phyloP scores from a whole-genome alignment of 2,797 vertebrate species.

The Sebastes itinus region DNA sequence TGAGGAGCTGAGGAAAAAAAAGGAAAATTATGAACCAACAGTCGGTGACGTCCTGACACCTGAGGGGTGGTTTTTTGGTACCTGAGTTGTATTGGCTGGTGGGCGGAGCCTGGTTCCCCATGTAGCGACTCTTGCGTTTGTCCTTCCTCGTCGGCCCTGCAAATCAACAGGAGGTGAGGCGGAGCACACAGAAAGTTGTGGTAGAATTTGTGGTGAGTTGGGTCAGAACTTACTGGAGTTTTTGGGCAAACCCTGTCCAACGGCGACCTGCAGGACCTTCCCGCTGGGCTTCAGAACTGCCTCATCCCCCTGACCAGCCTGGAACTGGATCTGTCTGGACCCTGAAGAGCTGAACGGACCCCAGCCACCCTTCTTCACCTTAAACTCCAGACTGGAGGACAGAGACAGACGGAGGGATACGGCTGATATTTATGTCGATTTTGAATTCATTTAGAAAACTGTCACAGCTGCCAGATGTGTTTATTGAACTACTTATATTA shows the following conservation, averaged over 20 bases:
- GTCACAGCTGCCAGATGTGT: too few relatives aligned
- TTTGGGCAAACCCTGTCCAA: conserved; percentile 84
- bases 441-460: neutral
- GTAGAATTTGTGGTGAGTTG: rapidly evolving
- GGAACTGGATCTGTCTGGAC: conserved; percentile 87
- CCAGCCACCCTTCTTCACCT: conserved; percentile 90
- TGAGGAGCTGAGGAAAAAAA: conserved; percentile 1
- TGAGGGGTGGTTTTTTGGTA: conserved; percentile 6
- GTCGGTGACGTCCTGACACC: rapidly evolving
- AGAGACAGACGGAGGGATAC: neutral
- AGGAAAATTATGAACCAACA: neutral
- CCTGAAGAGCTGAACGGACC: conserved; percentile 84
- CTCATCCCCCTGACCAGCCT: conserved; percentile 78
- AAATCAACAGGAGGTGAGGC: conserved; percentile 10
- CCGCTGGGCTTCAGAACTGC: conserved; percentile 76
- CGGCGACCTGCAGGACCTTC: conserved; percentile 80
- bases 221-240: conserved; percentile 81
- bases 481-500: neutral
- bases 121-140: conserved; percentile 81
- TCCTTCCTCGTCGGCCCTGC: conserved; percentile 86
- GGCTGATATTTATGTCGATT: neutral
- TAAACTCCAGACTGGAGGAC: conserved; percentile 85
- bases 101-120: conserved; percentile 26
- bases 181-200: neutral
- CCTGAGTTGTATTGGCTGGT: conserved; percentile 55